These are phyloP conservation scores for Pristionchus pacificus DNA, from an alignment of 1,140 invertebrate genomes.

Conservation along the genomic window DNA sequence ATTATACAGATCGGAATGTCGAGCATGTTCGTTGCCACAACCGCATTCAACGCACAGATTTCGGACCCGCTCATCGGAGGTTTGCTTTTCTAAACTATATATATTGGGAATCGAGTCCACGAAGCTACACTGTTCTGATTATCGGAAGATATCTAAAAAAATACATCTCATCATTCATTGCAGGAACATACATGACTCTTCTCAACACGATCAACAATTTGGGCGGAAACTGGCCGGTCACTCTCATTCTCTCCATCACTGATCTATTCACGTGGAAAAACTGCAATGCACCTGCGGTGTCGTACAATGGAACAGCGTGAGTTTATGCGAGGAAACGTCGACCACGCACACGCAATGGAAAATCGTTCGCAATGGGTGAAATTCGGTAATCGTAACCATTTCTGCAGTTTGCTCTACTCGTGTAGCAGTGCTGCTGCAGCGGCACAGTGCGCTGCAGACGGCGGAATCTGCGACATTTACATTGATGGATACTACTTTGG, in stretches of 20 bases:
- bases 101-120: too few relatives aligned
- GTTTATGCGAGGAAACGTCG: too few relatives aligned
- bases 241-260: conserved; percentile 83
- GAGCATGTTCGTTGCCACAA: conserved; percentile 75
- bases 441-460: conserved; percentile 32
- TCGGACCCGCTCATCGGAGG: conserved; percentile 83
- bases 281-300: too few relatives aligned
- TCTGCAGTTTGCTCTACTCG: conserved; percentile 44
- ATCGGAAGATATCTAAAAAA: too few relatives aligned
- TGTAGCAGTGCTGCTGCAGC: conserved; percentile 46
- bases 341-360: too few relatives aligned
- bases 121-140: too few relatives aligned
- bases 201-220: conserved; percentile 93
- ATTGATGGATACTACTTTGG: conserved; percentile 37
- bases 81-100: too few relatives aligned
- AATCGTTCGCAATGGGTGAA: too few relatives aligned
- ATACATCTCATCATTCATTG: too few relatives aligned
- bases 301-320: conserved; percentile 41
- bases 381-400: not conserved
- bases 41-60: conserved; percentile 77
- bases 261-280: conserved; percentile 64
- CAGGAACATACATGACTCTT: conserved; percentile 96
- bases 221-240: conserved; percentile 93
- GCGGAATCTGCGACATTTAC: conserved; percentile 32
- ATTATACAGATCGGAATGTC: conserved; percentile 66